Conservation (phyloP, 1,140 invertebrate species). For the Megathymus violae region DNA sequence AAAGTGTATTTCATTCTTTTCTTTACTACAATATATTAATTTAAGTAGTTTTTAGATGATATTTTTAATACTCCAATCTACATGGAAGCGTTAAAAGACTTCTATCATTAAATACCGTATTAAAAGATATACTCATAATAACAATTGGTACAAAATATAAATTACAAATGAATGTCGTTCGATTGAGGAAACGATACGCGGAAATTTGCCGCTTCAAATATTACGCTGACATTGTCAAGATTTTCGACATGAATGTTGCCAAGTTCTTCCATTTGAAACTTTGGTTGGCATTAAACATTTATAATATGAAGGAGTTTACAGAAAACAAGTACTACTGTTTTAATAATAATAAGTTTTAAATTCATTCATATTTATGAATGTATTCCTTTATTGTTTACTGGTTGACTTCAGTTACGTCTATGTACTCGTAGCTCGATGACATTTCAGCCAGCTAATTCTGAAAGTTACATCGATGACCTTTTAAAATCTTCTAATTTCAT, state of each 20-base stretch:
- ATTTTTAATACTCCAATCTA: too few species aligned
- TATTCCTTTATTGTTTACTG: too few species aligned
- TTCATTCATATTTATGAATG: too few species aligned
- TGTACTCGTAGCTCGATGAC: too few species aligned
- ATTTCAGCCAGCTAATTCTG: too few species aligned
- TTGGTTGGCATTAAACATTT: background rate
- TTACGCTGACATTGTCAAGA: conserved; percentile 1
- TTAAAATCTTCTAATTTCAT: too few species aligned
- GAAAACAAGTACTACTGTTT: background rate
- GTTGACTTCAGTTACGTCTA: too few species aligned
- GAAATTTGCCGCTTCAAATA: conserved; percentile 18
- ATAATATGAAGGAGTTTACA: conserved; percentile 10
- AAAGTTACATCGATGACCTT: too few species aligned
- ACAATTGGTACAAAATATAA: background rate
- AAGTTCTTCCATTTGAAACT: conserved; percentile 14
- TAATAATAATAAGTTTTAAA: background rate
- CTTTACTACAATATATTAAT: too few species aligned
- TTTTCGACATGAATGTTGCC: conserved; percentile 8
- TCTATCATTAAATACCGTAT: background rate
- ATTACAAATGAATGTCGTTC: conserved; percentile 19
- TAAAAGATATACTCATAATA: background rate
- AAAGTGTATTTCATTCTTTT: too few species aligned
- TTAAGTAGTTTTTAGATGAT: too few species aligned
- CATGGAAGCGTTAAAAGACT: too few species aligned
- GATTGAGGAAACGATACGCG: conserved; percentile 7